Evolutionary conservation across 2,113 vertebrate species (phyloP).

Genomic region (Chrysochloris asiatica): DNA sequence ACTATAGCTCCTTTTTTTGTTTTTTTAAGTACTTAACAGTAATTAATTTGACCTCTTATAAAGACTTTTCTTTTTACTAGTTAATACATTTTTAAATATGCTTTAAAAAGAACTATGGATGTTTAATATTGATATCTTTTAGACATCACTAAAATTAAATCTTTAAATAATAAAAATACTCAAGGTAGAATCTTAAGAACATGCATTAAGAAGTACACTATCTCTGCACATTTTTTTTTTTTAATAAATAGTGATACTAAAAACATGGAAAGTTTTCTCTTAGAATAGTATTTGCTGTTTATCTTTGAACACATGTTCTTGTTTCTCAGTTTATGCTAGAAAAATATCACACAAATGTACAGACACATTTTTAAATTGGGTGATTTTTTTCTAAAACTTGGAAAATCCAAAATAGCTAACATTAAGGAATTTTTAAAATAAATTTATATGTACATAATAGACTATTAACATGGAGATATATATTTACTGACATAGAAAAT

Average conservation of each 20-base stretch:
- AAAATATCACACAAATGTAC: neutral
- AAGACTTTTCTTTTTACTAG: constrained; percentile 18
- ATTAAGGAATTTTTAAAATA: neutral
- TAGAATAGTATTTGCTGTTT: neutral
- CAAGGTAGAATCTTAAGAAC: constrained; percentile 7
- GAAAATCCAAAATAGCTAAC: neutral
- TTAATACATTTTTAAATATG: constrained; percentile 8
- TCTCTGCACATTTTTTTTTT: neutral
- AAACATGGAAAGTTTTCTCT: neutral
- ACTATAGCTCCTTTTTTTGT: neutral
- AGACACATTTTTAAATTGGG: neutral
- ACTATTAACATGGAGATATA: neutral
- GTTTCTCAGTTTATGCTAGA: neutral
- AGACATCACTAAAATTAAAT: neutral
- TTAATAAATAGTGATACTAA: constrained; percentile 19
- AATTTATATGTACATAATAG: neutral
- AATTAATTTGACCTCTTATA: constrained; percentile 2
- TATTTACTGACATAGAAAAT: neutral
- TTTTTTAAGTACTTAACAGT: constrained; percentile 31
- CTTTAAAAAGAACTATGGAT: constrained; percentile 20
- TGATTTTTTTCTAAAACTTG: neutral
- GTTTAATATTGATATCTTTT: neutral
- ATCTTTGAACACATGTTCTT: neutral
- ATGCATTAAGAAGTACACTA: neutral
- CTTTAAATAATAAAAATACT: constrained; percentile 31